phyloP scores from a whole-genome alignment of 2,113 vertebrate species.

The Syrrhaptes paradoxus region DNA sequence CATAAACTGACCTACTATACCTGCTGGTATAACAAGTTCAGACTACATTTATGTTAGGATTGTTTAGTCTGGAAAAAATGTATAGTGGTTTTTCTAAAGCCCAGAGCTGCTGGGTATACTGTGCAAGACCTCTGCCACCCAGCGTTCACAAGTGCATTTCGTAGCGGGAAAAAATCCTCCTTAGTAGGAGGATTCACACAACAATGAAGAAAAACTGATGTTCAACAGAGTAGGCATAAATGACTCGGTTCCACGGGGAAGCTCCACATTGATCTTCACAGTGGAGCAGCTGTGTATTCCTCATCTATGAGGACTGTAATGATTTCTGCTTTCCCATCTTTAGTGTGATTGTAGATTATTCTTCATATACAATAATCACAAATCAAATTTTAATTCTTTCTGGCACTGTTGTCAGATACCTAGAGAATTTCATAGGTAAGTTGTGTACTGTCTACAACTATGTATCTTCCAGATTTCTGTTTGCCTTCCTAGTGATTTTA shows the following conservation, averaged over 20 bases:
- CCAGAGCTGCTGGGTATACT: background rate
- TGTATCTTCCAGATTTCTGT: background rate
- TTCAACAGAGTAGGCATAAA: background rate
- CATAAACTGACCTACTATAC: background rate
- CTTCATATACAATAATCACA: background rate
- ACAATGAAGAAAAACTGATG: background rate
- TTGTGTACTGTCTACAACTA: background rate
- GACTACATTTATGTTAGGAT: background rate
- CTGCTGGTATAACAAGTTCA: background rate
- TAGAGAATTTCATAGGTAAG: background rate
- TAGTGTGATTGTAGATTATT: background rate
- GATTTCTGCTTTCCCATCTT: background rate
- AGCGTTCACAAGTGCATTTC: background rate
- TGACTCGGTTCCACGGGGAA: background rate
- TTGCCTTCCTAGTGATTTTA: background rate
- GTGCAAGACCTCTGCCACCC: background rate
- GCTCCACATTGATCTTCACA: background rate
- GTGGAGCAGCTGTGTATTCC: background rate
- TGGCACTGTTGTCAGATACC: background rate
- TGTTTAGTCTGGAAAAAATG: background rate
- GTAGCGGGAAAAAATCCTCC: background rate
- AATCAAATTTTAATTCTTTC: background rate
- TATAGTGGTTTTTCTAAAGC: background rate
- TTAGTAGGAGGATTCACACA: background rate
- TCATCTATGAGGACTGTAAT: background rate